These are phyloP conservation scores for Crossoptilon crossoptilon DNA, from an alignment of 2,797 vertebrate genomes.

Conservation along the genomic window DNA sequence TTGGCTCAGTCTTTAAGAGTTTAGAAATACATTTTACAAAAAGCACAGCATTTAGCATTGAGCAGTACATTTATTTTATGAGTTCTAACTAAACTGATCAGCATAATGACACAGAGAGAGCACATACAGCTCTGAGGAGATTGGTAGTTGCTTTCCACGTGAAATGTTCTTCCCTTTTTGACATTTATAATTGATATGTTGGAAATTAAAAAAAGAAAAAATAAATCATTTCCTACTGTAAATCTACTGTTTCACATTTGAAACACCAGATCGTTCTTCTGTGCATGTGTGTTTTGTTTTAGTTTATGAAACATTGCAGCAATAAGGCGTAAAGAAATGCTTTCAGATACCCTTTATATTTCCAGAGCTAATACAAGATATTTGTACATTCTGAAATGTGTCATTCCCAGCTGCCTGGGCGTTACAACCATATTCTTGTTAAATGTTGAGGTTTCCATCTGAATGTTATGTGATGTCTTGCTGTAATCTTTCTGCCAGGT, in stretches of 20 bases:
- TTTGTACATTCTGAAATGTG: not conserved
- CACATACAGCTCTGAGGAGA: not conserved
- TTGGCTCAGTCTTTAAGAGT: not conserved
- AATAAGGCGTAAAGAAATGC: accelerated
- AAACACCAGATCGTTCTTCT: accelerated
- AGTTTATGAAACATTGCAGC: not conserved
- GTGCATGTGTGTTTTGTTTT: not conserved
- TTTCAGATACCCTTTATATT: not conserved
- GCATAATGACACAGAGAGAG: not conserved
- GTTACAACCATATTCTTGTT: not conserved
- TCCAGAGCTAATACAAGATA: not conserved
- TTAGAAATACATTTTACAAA: not conserved
- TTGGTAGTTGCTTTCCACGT: not conserved
- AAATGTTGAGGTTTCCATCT: not conserved
- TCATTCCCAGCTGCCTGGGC: not conserved
- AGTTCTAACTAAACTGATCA: not conserved
- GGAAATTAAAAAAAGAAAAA: not conserved
- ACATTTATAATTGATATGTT: not conserved
- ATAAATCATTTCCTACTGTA: not conserved
- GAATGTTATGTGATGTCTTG: not conserved
- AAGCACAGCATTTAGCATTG: not conserved
- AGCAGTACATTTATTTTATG: not conserved
- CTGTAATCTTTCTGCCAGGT: conserved; percentile 2
- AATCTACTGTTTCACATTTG: not conserved
- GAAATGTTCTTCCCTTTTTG: not conserved